phyloP scores from a whole-genome alignment of 2,888 invertebrate species.

The Agonopterix heracliana region DNA sequence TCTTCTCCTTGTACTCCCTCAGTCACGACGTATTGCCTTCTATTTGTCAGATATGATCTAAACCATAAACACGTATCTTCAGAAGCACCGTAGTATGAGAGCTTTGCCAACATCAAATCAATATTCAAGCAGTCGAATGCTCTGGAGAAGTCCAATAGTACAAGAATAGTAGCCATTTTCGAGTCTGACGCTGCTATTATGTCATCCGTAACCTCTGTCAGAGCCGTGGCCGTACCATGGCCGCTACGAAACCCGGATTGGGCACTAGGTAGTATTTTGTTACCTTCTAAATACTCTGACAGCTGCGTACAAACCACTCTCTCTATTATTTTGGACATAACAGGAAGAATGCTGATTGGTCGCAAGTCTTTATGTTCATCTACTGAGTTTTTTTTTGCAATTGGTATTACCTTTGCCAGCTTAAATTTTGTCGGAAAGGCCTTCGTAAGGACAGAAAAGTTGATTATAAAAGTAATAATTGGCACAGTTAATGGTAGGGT shows the following conservation, averaged over 20 bases:
- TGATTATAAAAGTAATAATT: not conserved
- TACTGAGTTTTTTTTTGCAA: not conserved
- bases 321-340: constrained; percentile 12
- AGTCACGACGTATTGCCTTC: too few relatives aligned
- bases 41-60: too few relatives aligned
- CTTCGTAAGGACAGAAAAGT: not conserved
- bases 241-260: constrained; percentile 11
- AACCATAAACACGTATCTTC: too few relatives aligned
- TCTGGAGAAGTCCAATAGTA: constrained; percentile 4
- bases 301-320: constrained; percentile 9
- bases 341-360: constrained; percentile 8
- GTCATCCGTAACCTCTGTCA: constrained; percentile 7
- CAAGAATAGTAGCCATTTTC: constrained; percentile 1
- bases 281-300: not conserved
- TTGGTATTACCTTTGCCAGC: not conserved
- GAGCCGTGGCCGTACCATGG: constrained; percentile 6
- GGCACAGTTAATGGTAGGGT: not conserved
- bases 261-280: constrained; percentile 2
- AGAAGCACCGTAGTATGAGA: too few relatives aligned
- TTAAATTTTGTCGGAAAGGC: not conserved
- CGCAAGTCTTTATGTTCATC: constrained; percentile 1
- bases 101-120: too few relatives aligned
- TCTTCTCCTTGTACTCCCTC: too few relatives aligned
- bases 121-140: too few relatives aligned
- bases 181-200: constrained; percentile 1